Base-by-base conservation (phyloP, 2,797 vertebrate species). In the Peromyscus attwateri region DNA sequence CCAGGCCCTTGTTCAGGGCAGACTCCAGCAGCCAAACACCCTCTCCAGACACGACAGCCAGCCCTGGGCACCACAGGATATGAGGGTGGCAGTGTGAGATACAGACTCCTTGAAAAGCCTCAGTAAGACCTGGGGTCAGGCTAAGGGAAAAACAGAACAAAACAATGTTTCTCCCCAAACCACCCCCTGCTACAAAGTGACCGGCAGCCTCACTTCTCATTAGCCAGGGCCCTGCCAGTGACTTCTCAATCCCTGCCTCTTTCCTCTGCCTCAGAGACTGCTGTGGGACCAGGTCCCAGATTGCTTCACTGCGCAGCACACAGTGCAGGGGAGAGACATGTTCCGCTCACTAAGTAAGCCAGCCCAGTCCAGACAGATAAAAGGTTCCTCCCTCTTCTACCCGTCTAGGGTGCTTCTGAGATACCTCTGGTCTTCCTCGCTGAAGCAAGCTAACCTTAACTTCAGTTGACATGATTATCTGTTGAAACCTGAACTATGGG, bases 281-380 rank as follows among this genome's bases (percentile, higher is more conserved):
- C 37, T 19, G 29, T 79, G 27, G 17, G n/a, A 31, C n/a, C 17
- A 16, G 4, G 19, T 70, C 37, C 19, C 1, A 73, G 40, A 31
- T 1, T 0, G 27, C 12, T 23, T 31, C 27, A 2, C 13, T 16
- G 27, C 0, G 0, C 14, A 66, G 27, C 3, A 29, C 31, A 4
- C 46, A 16, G 46, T 43, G 27, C 14, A 13, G n/a, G 29, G 76
- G 0, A 60, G n/a, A 23, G 9, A 17, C n/a, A 1, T 6, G 0
- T 40, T 29, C 16, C 37, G 21, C 11, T 75, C 52, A 10, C 4
- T 60, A 43, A n/a, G 49, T 40, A 29, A 88, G 17, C 31, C 57
- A 89, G 7, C 21, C 37, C 27, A 77, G 27, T 77, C 43, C 55
- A 46, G 17, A 49, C 10, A 13, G 60, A 71, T 13, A 6, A 62